Evolutionary conservation across 2,888 invertebrate species (phyloP).

Genomic region (Neocrepidodera transversa): DNA sequence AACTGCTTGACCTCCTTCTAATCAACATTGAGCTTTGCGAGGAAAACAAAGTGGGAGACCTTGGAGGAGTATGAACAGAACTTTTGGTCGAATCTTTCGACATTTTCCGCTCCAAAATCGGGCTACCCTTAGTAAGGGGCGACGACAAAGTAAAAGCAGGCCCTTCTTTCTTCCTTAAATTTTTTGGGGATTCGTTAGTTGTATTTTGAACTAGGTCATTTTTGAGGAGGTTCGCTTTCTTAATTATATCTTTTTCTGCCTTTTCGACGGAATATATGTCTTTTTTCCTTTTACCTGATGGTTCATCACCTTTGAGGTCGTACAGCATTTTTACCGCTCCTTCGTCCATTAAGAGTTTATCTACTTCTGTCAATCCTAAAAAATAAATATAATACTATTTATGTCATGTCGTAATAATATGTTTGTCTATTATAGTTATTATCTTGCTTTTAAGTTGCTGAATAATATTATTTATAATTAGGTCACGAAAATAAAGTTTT

Average conservation of each 20-base stretch:
- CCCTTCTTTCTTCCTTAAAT: constrained; percentile 60
- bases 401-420: too few species aligned
- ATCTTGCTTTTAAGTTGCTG: too few species aligned
- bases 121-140: constrained; percentile 23
- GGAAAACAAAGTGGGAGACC: constrained; percentile 67
- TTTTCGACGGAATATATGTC: constrained; percentile 52
- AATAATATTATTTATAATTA: too few species aligned
- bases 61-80: constrained; percentile 61
- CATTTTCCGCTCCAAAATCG: constrained; percentile 52
- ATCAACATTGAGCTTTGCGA: constrained; percentile 79
- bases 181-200: constrained; percentile 57
- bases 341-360: constrained; percentile 81
- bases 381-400: too few species aligned
- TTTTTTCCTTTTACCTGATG: constrained; percentile 47
- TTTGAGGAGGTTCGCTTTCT: constrained; percentile 56
- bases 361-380: constrained; percentile 69
- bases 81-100: constrained; percentile 57
- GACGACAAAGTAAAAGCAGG: neutral
- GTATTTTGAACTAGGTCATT: constrained; percentile 54
- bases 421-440: too few species aligned
- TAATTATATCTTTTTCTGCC: constrained; percentile 54
- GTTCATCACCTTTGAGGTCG: constrained; percentile 70
- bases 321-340: constrained; percentile 87
- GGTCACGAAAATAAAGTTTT: too few species aligned
- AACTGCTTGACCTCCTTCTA: constrained; percentile 82